Conservation (phyloP, 2,797 vertebrate species). For the Meriones psammophilus region DNA sequence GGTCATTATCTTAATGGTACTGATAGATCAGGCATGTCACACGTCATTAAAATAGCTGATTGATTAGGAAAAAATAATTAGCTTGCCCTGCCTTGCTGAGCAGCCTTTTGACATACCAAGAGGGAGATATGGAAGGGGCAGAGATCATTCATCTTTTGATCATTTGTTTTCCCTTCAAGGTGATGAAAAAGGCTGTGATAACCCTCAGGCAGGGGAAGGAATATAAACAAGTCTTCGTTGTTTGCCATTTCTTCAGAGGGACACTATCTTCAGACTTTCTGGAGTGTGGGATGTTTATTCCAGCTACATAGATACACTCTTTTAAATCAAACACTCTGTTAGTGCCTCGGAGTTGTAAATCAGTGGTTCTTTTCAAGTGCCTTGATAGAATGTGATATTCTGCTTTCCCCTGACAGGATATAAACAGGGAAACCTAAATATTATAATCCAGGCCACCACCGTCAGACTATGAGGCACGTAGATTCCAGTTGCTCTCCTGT, state of each 20-base stretch:
- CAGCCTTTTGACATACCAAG: conserved; percentile 66
- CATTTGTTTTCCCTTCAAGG: conserved; percentile 79
- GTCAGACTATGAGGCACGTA: not conserved
- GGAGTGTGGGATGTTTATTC: conserved; percentile 82
- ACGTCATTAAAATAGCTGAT: conserved; percentile 81
- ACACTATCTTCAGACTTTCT: conserved; percentile 77
- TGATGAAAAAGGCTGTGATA: conserved; percentile 80
- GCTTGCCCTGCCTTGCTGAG: conserved; percentile 69
- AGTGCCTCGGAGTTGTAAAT: conserved; percentile 80
- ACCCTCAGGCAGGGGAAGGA: conserved; percentile 64
- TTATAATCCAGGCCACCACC: conserved; percentile 82
- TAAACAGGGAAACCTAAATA: conserved; percentile 85
- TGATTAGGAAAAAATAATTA: conserved; percentile 82
- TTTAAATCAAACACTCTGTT: conserved; percentile 84
- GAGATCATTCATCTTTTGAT: conserved; percentile 77
- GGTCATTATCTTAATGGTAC: conserved; percentile 74
- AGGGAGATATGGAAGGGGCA: conserved; percentile 65
- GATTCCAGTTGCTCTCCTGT: conserved; percentile 41
- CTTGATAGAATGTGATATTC: conserved; percentile 85
- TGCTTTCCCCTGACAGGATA: conserved; percentile 79
- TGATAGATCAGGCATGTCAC: conserved; percentile 77
- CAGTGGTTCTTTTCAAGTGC: conserved; percentile 84
- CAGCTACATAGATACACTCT: conserved; percentile 81
- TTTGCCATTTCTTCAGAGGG: conserved; percentile 72
- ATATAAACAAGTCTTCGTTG: conserved; percentile 74